Percentiles rank a stretch among this genome's conserved stretches.
Conservation (phyloP, 1,140 invertebrate genomes). For the Drosophila malerkotliana region DNA sequence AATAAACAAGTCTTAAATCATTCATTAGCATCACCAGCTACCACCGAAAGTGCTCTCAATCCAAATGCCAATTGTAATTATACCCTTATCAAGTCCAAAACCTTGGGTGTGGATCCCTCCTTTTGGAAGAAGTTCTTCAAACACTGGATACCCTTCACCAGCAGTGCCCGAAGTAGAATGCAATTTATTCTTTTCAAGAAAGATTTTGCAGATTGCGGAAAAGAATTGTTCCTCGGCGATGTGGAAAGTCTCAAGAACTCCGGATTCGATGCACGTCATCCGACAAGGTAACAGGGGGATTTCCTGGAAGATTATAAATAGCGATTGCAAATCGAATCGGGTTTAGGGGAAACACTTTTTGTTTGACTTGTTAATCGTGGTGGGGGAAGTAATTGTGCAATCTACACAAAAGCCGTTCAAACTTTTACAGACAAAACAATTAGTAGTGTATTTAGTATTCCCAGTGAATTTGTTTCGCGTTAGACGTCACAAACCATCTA, state of each 20-base stretch:
- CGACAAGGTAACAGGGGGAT: slow-evolving; percentile 60
- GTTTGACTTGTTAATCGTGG: background rate
- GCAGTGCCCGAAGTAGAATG: slow-evolving; percentile 65
- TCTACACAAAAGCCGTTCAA: slow-evolving; percentile 23
- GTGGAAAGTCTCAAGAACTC: slow-evolving; percentile 62
- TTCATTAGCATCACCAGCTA: slow-evolving; percentile 18
- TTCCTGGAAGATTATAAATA: slow-evolving; percentile 24
- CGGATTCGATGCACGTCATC: slow-evolving; percentile 76
- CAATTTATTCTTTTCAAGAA: slow-evolving; percentile 76
- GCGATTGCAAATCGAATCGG: slow-evolving; percentile 12
- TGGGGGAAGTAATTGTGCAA: slow-evolving; percentile 29
- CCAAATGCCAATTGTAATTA: slow-evolving; percentile 58
- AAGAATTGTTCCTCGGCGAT: slow-evolving; percentile 64
- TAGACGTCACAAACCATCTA: slow-evolving; percentile 7
- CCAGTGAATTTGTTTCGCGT: background rate
- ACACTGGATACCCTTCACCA: slow-evolving; percentile 69
- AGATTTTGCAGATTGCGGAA: slow-evolving; percentile 76
- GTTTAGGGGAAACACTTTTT: slow-evolving; percentile 6
- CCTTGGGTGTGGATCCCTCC: slow-evolving; percentile 60
- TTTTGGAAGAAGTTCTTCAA: slow-evolving; percentile 79
- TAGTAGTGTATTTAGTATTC: slow-evolving; percentile 19
- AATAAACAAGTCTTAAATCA: background rate
- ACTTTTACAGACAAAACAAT: slow-evolving; percentile 7
- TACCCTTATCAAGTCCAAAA: slow-evolving; percentile 54
- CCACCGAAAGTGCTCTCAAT: slow-evolving; percentile 20